Base-by-base conservation (phyloP, 2,888 invertebrate genomes). In the Liposcelis brunnea region DNA sequence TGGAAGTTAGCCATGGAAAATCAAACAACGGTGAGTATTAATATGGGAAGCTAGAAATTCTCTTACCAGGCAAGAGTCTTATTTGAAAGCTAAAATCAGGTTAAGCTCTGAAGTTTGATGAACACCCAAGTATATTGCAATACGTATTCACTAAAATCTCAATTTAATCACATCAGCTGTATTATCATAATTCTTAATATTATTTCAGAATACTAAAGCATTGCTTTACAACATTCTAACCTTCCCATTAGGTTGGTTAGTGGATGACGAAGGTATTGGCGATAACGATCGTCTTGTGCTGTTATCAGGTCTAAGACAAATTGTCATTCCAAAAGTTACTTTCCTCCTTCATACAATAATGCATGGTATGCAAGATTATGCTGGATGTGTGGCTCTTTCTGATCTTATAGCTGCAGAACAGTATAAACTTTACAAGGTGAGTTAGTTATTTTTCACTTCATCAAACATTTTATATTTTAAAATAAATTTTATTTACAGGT, bases 181-280 rank as follows among this genome's bases (percentile, higher is more conserved):
- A 26, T 8, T 26, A 40, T 38, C 10, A 31, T 47, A 32, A 37
- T 34, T 38, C 42, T 46, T 37, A 42, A 31, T 52, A 48, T 53
- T 16, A 40, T 59, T 61, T 48, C 56, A 71, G 78, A 79, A 75
- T 46, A 80, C 86, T 0, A 80, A 80, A 54, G 78, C 77, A 49
- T 69, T 81, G 44, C 67, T 94, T 6, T 87, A 82, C 62, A 90
- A 91, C 62, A 81, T 93, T 1, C 60, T 94, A 32, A 61, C 87
- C 8, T 93, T 94, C 59, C 86, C 90, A 2, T 82, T 86, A 54
- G 82, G 78, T 19, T 94, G 93, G 93, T 70, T 94, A 48, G 72
- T 76, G 37, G 90, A 90, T 59, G 69, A 62, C 51, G 66, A 68
- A 44, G 69, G 68, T 48, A 60, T 61, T 8, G 63, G 67, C 52